These are phyloP conservation scores for Smutsia gigantea DNA, from an alignment of 2,797 vertebrate species.

Conservation along the genomic window DNA sequence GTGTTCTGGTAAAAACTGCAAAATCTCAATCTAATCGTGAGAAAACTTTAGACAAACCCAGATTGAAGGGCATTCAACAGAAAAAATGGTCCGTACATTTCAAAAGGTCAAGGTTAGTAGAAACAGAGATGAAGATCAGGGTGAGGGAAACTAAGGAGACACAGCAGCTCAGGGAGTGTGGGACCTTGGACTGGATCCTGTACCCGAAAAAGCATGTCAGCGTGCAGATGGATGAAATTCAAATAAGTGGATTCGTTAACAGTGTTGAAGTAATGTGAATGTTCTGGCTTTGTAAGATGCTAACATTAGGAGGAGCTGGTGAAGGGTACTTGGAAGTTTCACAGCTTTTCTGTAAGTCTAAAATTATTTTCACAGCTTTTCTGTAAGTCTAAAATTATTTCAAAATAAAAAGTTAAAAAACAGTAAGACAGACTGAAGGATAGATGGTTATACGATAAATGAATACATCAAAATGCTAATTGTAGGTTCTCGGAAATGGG, in stretches of 20 bases:
- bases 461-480: not conserved
- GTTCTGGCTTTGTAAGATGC: not conserved
- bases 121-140: not conserved
- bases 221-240: rapidly evolving
- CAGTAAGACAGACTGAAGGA: not conserved
- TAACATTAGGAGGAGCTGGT: not conserved
- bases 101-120: not conserved
- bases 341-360: not conserved
- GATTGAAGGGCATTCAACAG: not conserved
- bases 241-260: rapidly evolving
- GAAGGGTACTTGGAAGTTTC: not conserved
- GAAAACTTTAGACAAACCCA: not conserved
- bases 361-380: not conserved
- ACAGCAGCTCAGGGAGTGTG: rapidly evolving
- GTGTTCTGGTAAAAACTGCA: not conserved
- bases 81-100: not conserved
- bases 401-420: not conserved
- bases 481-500: not conserved
- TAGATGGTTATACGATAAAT: not conserved
- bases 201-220: too few species aligned
- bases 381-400: not conserved
- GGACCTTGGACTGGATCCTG: not conserved
- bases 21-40: not conserved
- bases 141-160: not conserved
- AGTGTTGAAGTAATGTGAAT: rapidly evolving